A percentile compares a stretch with the other conserved stretches of the same genome.
phyloP scores from a whole-genome alignment of 2,888 invertebrate species.

The Exephanes ischioxanthus region DNA sequence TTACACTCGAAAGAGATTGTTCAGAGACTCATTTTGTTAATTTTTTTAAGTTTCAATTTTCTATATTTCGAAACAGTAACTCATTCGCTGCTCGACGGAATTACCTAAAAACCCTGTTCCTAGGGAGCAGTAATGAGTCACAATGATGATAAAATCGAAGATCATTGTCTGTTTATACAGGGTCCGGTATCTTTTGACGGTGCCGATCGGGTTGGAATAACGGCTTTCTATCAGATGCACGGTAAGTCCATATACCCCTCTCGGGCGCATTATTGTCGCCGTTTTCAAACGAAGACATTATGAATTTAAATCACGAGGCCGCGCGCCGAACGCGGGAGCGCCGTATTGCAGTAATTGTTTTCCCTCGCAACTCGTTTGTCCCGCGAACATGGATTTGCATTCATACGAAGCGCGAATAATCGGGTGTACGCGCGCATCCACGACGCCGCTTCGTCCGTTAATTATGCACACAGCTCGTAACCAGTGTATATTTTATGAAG shows the following conservation, averaged over 20 bases:
- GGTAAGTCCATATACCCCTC: constrained; percentile 85
- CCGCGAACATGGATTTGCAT: constrained; percentile 15
- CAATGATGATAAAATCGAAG: neutral
- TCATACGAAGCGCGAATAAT: constrained; percentile 32
- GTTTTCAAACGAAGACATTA: constrained; percentile 6
- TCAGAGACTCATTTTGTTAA: too few species aligned
- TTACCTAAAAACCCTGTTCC: too few species aligned
- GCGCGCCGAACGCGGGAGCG: neutral
- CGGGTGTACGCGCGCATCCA: neutral
- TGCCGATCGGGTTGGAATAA: constrained; percentile 94
- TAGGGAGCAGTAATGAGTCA: neutral
- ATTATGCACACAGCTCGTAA: constrained; percentile 41
- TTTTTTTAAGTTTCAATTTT: too few species aligned
- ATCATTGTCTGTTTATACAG: constrained; percentile 85
- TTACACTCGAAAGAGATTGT: too few species aligned
- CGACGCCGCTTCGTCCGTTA: constrained; percentile 28
- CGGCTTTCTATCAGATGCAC: constrained; percentile 95
- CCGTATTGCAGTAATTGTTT: neutral
- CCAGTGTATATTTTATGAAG: constrained; percentile 30
- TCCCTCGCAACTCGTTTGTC: neutral
- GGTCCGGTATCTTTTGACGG: constrained; percentile 96
- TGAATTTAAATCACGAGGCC: constrained; percentile 24
- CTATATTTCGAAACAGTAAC: too few species aligned
- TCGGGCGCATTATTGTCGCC: neutral
- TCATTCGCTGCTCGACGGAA: too few species aligned